Evolutionary conservation across 2,797 vertebrate species (phyloP).

Genomic region (Anabas testudineus): DNA sequence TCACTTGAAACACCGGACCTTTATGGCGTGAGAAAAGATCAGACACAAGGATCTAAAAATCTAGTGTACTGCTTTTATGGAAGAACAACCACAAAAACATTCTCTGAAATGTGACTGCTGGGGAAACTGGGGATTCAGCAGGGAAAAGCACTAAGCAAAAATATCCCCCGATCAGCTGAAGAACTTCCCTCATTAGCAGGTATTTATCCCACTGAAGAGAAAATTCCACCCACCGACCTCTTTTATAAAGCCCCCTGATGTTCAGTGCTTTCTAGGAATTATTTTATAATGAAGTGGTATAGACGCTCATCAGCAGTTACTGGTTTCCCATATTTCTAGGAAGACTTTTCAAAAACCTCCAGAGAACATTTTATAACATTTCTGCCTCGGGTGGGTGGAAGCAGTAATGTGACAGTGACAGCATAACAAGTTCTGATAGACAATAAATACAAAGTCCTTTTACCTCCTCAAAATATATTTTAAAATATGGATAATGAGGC

Average conservation of each 20-base stretch:
- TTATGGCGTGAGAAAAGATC: conserved; percentile 33
- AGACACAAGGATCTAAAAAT: conserved; percentile 6
- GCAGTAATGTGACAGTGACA: conserved; percentile 23
- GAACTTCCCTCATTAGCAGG: conserved; percentile 11
- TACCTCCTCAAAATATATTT: conserved; percentile 2
- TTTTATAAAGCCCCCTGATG: conserved; percentile 38
- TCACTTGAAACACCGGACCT: not conserved
- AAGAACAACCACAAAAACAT: conserved; percentile 41
- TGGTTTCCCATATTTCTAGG: conserved; percentile 11
- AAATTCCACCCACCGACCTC: conserved; percentile 14
- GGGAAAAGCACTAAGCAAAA: conserved; percentile 14
- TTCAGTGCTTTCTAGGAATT: conserved; percentile 4
- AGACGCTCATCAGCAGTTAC: conserved; percentile 10
- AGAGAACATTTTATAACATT: conserved; percentile 12
- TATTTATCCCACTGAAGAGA: conserved; percentile 14
- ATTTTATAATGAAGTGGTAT: conserved; percentile 20
- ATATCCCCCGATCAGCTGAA: not conserved
- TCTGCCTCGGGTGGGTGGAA: conserved; percentile 9
- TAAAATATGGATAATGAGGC: conserved; percentile 2
- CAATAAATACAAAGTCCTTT: not conserved
- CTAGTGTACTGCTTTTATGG: conserved; percentile 17
- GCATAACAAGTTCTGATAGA: conserved; percentile 19
- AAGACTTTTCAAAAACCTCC: not conserved
- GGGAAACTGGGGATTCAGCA: conserved; percentile 21
- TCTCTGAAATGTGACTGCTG: conserved; percentile 22